Percentiles rank a stretch among this genome's conserved stretches.
Conservation (phyloP, 2,113 vertebrate genomes). For the Uropsilus gracilis region DNA sequence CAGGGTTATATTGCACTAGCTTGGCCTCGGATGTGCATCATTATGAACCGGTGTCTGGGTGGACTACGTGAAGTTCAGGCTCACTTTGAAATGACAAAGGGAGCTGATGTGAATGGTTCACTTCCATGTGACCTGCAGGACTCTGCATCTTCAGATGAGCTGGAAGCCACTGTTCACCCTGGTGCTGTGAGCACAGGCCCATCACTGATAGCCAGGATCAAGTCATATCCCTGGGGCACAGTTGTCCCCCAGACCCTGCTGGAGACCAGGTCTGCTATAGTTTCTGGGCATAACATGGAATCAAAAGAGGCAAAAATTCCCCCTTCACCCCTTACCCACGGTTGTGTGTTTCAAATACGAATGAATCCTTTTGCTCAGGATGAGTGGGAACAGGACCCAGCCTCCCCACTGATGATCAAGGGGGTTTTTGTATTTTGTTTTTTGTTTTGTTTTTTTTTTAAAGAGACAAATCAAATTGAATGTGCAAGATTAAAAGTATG, state of each 20-base stretch:
- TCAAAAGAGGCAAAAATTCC: neutral
- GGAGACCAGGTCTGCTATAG: neutral
- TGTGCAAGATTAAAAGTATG: neutral
- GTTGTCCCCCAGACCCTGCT: neutral
- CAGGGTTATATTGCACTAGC: no score
- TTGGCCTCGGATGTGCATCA: no score
- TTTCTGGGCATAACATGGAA: neutral
- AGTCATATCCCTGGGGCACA: neutral
- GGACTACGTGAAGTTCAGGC: no score
- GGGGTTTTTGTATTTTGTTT: neutral
- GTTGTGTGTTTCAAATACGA: neutral
- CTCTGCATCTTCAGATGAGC: accelerated
- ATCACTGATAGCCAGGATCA: accelerated
- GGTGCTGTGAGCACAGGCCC: accelerated
- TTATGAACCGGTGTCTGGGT: no score
- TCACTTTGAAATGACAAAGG: neutral
- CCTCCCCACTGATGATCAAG: neutral
- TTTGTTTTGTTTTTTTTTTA: neutral
- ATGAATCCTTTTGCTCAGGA: neutral
- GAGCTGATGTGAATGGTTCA: accelerated
- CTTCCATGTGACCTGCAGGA: accelerated
- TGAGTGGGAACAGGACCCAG: no score
- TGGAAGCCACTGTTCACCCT: neutral
- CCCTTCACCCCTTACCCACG: no score
- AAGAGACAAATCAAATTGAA: neutral